These are phyloP conservation scores for Rhynchotus rufescens DNA, from an alignment of 2,797 vertebrate genomes.

Conservation along the genomic window DNA sequence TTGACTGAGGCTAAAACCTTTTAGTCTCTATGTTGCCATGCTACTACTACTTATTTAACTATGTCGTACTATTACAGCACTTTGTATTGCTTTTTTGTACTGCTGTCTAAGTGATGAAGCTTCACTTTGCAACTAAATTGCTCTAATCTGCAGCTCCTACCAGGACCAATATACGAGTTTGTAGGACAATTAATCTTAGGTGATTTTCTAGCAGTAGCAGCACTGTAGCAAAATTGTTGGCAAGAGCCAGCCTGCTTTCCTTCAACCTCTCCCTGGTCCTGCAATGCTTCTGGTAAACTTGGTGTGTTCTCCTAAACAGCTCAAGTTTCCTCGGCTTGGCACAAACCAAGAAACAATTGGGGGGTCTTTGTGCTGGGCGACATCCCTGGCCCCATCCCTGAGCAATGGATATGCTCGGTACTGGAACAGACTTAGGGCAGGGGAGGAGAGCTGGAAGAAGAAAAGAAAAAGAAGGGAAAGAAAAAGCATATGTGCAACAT, in stretches of 20 bases:
- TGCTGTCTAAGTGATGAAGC: not conserved
- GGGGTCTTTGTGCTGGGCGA: not conserved
- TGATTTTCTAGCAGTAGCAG: not conserved
- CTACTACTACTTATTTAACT: not conserved
- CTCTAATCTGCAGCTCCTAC: not conserved
- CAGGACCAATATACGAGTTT: not conserved
- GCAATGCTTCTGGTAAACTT: not conserved
- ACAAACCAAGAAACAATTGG: not conserved
- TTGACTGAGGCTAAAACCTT: not conserved
- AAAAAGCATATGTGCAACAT: not conserved
- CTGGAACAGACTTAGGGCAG: not conserved
- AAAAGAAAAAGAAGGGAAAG: not conserved
- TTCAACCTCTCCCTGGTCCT: not conserved
- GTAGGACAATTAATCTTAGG: not conserved
- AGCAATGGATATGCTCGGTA: not conserved
- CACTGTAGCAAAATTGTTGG: rapidly evolving
- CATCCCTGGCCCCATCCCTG: not conserved
- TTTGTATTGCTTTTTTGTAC: not conserved
- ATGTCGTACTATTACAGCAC: not conserved
- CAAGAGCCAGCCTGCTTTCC: not conserved
- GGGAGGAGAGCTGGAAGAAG: not conserved
- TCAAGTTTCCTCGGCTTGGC: not conserved
- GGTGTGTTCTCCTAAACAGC: rapidly evolving
- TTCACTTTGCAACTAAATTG: not conserved
- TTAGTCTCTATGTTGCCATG: not conserved